phyloP scores from a whole-genome alignment of 2,113 vertebrate species.

The Delphinapterus leucas region DNA sequence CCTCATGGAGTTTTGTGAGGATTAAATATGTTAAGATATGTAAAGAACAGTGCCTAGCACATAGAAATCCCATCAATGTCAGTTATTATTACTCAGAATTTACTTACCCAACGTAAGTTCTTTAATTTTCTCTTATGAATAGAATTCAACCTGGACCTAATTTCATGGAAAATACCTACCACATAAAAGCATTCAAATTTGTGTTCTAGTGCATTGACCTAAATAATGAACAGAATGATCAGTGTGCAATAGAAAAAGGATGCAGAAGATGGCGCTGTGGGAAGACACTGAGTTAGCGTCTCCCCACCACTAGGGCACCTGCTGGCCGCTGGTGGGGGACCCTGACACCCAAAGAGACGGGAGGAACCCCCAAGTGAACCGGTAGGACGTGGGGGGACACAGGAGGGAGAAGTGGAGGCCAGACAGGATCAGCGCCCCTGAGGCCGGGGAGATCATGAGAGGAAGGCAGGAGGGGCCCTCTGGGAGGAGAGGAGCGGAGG shows the following conservation, averaged over 20 bases:
- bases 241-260: background rate
- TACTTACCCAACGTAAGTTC: background rate
- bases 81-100: background rate
- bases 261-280: too few species aligned
- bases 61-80: background rate
- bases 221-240: background rate
- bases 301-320: too few species aligned
- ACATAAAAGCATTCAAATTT: conserved; percentile 1
- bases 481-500: too few species aligned
- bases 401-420: too few species aligned
- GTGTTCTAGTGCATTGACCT: background rate
- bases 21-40: background rate
- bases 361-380: too few species aligned
- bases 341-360: too few species aligned
- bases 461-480: too few species aligned
- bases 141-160: background rate
- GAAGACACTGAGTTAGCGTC: too few species aligned
- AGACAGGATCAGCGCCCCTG: too few species aligned
- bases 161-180: background rate
- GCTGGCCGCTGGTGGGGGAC: too few species aligned
- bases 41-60: background rate
- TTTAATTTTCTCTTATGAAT: background rate
- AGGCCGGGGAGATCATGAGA: too few species aligned
- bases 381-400: too few species aligned
- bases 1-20: background rate